A percentile compares a stretch with the other conserved stretches of the same genome.
Conservation (phyloP, 2,797 vertebrate species). For the Remorina albescens region DNA sequence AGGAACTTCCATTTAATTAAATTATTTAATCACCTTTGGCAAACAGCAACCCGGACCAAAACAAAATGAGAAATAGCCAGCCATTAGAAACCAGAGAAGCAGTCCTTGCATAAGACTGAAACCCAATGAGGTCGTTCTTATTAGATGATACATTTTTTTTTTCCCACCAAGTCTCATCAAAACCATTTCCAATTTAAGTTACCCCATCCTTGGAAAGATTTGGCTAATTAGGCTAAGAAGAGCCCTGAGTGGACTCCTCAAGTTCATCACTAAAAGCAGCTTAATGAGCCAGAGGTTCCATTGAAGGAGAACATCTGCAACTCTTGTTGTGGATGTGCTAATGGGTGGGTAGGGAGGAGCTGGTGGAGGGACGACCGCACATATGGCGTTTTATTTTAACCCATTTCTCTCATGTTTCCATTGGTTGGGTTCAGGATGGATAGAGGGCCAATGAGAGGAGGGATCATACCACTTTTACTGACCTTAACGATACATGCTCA, state of each 20-base stretch:
- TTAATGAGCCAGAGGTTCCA: constrained; percentile 66
- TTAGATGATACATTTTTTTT: too few relatives aligned
- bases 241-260: constrained; percentile 51
- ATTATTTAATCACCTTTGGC: constrained; percentile 23
- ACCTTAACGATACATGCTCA: not conserved
- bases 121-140: constrained; percentile 49
- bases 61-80: not conserved
- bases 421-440: not conserved
- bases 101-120: constrained; percentile 11
- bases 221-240: constrained; percentile 52
- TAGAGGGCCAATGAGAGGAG: not conserved
- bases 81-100: constrained; percentile 4
- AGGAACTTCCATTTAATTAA: constrained; percentile 17
- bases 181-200: constrained; percentile 39
- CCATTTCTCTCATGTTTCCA: constrained; percentile 9
- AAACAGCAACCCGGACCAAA: constrained; percentile 13
- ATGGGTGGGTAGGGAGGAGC: constrained; percentile 9
- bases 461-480: not conserved
- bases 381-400: not conserved
- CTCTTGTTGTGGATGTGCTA: constrained; percentile 13
- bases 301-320: constrained; percentile 48
- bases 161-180: constrained; percentile 44
- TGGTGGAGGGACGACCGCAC: not conserved
- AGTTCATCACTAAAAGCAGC: constrained; percentile 51
- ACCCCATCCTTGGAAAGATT: constrained; percentile 37